Percentiles rank a stretch among this genome's conserved stretches.
Conservation (phyloP, 1,140 invertebrate species). For the Thaumatotibia leucotreta region DNA sequence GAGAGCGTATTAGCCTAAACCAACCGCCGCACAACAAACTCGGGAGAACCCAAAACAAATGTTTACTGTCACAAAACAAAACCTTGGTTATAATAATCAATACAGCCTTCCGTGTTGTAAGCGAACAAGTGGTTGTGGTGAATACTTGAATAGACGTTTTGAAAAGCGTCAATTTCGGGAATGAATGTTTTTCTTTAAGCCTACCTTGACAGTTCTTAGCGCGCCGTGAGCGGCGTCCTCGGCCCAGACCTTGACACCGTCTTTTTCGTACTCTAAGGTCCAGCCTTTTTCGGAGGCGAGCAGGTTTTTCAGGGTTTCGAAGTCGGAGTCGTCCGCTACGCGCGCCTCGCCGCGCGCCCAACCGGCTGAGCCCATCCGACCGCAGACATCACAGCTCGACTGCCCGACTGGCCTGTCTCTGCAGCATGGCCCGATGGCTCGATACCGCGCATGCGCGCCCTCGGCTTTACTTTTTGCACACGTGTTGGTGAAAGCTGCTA, state of each 20-base stretch:
- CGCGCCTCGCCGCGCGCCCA: constrained; percentile 73
- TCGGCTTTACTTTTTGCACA: constrained; percentile 33
- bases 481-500: constrained; percentile 14
- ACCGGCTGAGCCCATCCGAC: constrained; percentile 64
- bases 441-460: constrained; percentile 48
- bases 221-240: constrained; percentile 67
- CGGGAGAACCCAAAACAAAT: background rate
- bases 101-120: background rate
- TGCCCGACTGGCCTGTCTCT: constrained; percentile 10
- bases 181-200: constrained; percentile 25
- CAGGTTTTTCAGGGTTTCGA: constrained; percentile 85
- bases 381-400: constrained; percentile 49
- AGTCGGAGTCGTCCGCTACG: constrained; percentile 92
- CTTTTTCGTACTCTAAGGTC: constrained; percentile 89
- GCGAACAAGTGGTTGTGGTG: constrained; percentile 8
- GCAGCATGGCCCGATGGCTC: constrained; percentile 21
- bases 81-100: constrained; percentile 12
- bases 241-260: constrained; percentile 87
- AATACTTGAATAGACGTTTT: background rate
- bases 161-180: background rate
- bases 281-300: constrained; percentile 87
- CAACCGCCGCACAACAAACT: background rate
- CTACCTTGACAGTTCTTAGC: constrained; percentile 67
- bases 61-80: too few relatives aligned
- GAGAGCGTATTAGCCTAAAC: background rate